phyloP scores from a whole-genome alignment of 2,888 invertebrate genomes.

The Eilema sororculum region DNA sequence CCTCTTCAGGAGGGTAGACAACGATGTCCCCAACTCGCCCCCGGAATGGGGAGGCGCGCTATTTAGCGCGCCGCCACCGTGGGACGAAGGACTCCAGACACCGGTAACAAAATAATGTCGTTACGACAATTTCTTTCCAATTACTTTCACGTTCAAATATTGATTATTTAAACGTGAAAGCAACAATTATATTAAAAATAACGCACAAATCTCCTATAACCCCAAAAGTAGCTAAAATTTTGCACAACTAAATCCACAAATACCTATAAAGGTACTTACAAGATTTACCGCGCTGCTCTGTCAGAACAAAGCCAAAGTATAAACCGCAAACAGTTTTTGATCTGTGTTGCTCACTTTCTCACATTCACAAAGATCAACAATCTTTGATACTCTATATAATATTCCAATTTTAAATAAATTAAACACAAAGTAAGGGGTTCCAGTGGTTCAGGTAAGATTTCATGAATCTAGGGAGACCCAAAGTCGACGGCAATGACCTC shows the following conservation, averaged over 20 bases:
- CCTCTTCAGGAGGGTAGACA: too few species aligned
- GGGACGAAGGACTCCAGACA: too few species aligned
- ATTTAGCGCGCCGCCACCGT: too few species aligned
- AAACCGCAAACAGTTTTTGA: conserved; percentile 3
- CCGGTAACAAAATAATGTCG: too few species aligned
- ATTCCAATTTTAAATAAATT: conserved; percentile 42
- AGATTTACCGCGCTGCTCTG: neutral
- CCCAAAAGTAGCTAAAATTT: neutral
- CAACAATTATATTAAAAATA: neutral
- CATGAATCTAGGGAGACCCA: conserved; percentile 65
- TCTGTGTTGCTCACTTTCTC: neutral
- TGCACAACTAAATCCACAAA: neutral
- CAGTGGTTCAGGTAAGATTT: conserved; percentile 56
- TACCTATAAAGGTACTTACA: neutral
- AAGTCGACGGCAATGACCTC: conserved; percentile 73
- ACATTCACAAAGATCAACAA: conserved; percentile 4
- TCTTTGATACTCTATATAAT: neutral
- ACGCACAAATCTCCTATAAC: neutral
- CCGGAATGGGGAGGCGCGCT: too few species aligned
- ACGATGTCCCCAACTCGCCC: too few species aligned
- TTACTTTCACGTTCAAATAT: too few species aligned
- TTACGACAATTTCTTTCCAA: too few species aligned
- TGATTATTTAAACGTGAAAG: too few species aligned
- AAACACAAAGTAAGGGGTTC: conserved; percentile 41
- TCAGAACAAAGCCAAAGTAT: neutral